phyloP scores from a whole-genome alignment of 2,888 invertebrate genomes.

The Cryptocheilus praepositus region DNA sequence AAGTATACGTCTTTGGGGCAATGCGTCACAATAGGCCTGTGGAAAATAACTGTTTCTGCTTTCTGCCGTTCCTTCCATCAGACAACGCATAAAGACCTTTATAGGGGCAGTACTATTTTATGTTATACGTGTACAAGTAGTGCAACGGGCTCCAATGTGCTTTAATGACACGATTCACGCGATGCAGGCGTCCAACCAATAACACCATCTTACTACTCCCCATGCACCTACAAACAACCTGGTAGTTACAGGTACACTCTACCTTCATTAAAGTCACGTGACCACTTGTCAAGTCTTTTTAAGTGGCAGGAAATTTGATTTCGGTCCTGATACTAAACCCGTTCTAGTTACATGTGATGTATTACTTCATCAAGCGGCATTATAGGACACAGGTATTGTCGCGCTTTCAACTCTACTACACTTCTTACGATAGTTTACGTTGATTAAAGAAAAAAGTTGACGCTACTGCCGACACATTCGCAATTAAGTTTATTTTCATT shows the following conservation, averaged over 20 bases:
- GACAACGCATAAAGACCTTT: no score
- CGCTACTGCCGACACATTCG: no score
- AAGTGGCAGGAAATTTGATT: slow-evolving; percentile 66
- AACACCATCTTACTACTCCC: slow-evolving; percentile 41
- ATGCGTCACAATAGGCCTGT: no score
- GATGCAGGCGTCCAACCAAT: slow-evolving; percentile 33
- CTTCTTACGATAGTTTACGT: not conserved
- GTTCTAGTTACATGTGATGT: slow-evolving; percentile 61
- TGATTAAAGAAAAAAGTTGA: not conserved
- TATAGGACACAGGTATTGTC: slow-evolving; percentile 39
- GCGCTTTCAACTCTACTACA: not conserved
- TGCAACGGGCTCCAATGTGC: slow-evolving; percentile 8
- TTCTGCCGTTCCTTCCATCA: no score
- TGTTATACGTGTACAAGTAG: not conserved
- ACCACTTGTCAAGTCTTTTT: slow-evolving; percentile 71
- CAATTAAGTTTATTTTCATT: no score
- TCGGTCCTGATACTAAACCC: slow-evolving; percentile 54
- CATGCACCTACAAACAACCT: slow-evolving; percentile 42
- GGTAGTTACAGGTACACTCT: slow-evolving; percentile 33
- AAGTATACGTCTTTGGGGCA: no score
- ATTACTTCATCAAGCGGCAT: slow-evolving; percentile 55
- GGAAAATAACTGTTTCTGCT: no score
- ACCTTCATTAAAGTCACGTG: slow-evolving; percentile 62
- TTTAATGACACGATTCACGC: slow-evolving; percentile 55
- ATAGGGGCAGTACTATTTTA: not conserved